phyloP scores from a whole-genome alignment of 2,797 vertebrate genomes.

The Pipistrellus nathusii region DNA sequence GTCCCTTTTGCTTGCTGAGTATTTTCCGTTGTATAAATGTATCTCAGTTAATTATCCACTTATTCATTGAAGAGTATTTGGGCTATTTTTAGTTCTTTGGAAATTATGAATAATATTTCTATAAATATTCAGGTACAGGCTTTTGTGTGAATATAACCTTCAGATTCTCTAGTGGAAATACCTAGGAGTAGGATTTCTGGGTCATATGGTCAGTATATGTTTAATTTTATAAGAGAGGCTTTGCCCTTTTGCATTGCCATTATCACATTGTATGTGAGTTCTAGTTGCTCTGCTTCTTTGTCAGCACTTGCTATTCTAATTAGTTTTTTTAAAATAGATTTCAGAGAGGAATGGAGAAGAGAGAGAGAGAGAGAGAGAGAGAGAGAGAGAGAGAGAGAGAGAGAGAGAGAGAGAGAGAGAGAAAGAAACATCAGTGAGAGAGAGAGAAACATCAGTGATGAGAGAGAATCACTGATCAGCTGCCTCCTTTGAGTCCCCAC shows the following conservation, averaged over 20 bases:
- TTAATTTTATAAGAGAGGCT: not conserved
- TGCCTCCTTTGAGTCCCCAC: too few relatives aligned
- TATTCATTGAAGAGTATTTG: not conserved
- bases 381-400: too few relatives aligned
- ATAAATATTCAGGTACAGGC: not conserved
- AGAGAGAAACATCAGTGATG: too few relatives aligned
- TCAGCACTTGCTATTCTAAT: not conserved
- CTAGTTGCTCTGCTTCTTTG: not conserved
- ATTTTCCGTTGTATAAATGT: not conserved
- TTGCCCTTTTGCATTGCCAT: not conserved
- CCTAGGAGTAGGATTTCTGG: not conserved
- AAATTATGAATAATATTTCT: not conserved
- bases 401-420: too few relatives aligned
- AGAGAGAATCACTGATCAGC: too few relatives aligned
- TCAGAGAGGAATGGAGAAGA: too few relatives aligned
- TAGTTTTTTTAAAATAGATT: too few relatives aligned
- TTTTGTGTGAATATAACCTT: not conserved
- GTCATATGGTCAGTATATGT: not conserved
- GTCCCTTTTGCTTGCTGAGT: not conserved
- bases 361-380: too few relatives aligned
- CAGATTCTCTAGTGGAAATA: not conserved
- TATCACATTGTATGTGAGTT: not conserved
- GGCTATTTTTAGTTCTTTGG: not conserved
- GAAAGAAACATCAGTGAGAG: too few relatives aligned
- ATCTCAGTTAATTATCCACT: not conserved